Conservation (phyloP, 92 coral and sea anemone genomes). For the Porites evermanni region DNA sequence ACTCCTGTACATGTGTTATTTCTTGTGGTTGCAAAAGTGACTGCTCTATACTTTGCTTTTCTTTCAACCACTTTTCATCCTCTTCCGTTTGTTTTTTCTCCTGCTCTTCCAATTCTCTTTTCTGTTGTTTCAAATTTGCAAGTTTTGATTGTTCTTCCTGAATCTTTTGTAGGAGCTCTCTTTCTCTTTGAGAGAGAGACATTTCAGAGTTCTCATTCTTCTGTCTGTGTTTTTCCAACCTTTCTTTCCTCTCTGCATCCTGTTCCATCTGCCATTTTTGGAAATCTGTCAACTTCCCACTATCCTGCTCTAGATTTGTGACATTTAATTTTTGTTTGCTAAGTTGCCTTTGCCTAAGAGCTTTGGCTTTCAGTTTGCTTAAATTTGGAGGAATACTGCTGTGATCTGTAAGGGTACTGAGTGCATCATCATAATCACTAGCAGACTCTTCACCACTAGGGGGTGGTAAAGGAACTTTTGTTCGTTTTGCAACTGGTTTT, state of each 20-base stretch:
- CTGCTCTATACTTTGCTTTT: slow-evolving; percentile 29
- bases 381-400: slow-evolving; percentile 71
- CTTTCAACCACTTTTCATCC: slow-evolving; percentile 46
- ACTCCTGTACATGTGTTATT: neutral
- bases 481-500: slow-evolving; percentile 35
- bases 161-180: slow-evolving; percentile 79
- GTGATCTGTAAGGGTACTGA: slow-evolving; percentile 60
- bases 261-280: slow-evolving; percentile 89
- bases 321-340: slow-evolving; percentile 62
- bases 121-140: slow-evolving; percentile 68
- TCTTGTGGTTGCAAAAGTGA: slow-evolving; percentile 15
- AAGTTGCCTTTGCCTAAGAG: slow-evolving; percentile 69
- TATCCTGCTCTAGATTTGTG: slow-evolving; percentile 20
- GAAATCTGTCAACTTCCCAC: slow-evolving; percentile 75
- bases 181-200: slow-evolving; percentile 75
- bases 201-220: slow-evolving; percentile 31
- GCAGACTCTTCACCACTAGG: slow-evolving; percentile 36
- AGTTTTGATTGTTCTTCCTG: slow-evolving; percentile 77
- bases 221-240: slow-evolving; percentile 63
- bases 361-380: slow-evolving; percentile 76
- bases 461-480: slow-evolving; percentile 28
- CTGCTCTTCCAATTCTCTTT: slow-evolving; percentile 78
- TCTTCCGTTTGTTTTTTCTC: slow-evolving; percentile 71
- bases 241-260: slow-evolving; percentile 62
- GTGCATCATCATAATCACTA: slow-evolving; percentile 62